Evolutionary conservation across 2,797 vertebrate genomes (phyloP).

Genomic region (Molothrus ater): DNA sequence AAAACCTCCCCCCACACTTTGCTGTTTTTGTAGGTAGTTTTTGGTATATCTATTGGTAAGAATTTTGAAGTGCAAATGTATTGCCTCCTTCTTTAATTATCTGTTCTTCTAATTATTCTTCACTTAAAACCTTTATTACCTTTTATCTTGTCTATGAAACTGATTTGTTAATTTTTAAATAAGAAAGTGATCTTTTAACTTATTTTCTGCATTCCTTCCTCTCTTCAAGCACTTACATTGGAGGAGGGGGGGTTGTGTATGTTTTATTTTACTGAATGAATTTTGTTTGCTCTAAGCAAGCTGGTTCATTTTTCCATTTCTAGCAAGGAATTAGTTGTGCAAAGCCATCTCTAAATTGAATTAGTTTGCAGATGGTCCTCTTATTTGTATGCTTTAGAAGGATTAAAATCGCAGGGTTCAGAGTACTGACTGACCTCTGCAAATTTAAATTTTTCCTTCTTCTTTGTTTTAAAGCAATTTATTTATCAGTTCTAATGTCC

Average conservation of each 20-base stretch:
- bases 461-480: conserved; percentile 28
- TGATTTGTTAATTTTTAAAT: background rate
- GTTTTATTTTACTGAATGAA: background rate
- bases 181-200: background rate
- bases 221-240: background rate
- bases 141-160: background rate
- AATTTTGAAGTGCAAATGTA: background rate
- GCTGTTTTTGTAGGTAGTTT: background rate
- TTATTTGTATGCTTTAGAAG: background rate
- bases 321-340: background rate
- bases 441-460: background rate
- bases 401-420: conserved; percentile 4
- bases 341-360: conserved; percentile 4
- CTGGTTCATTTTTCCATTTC: background rate
- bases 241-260: fast-evolving
- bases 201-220: background rate
- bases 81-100: background rate
- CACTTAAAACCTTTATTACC: background rate
- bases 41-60: background rate
- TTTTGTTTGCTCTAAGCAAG: background rate
- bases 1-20: background rate
- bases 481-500: conserved; percentile 27
- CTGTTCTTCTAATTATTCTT: background rate
- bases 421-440: background rate
- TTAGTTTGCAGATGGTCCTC: conserved; percentile 15